Base-by-base conservation (phyloP, 1,140 invertebrate species). In the Helicoverpa armigera region DNA sequence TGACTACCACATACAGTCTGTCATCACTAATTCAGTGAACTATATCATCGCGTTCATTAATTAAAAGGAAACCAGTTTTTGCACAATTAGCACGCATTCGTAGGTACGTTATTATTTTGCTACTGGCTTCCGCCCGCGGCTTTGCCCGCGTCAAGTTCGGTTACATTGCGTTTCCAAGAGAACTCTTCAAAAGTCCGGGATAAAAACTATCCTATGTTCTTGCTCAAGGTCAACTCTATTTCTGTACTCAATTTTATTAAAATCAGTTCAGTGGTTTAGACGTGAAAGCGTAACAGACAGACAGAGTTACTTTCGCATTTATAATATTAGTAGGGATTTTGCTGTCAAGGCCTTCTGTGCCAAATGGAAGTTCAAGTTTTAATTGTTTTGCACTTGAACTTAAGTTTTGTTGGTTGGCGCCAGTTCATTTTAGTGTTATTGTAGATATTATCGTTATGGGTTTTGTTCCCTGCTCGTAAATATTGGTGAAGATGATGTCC, bases 311-410 rank as follows among this genome's bases (percentile, higher is more conserved):
- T 23, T 23, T 23, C 23, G 23, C 23, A 2, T 23, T 23, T 23
- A 23, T 23, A 23, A 23, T 23, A 23, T n/a, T 23, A 23, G 23
- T 23, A 23, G 23, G 23, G 23, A 23, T 23, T 65, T 65, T 16
- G 35, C 18, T 50, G 43, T 67, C 43, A 50, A 67, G 63, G 63
- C 63, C 16, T 50, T n/a, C 23, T 18, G 10, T 16, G 9, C n/a
- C 18, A 69, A 69, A 23, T 69, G 12, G n/a, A 16, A n/a, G 43
- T 50, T 43, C 50, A 23, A 5, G 7, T 12, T 48, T 69, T 50
- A 69, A 69, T 69, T 69, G 65, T 48, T 50, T 23, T 50, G 65
- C 12, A 23, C 65, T 69, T 69, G 65, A 69, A 69, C 43, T 69
- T 50, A 16, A 11, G 43, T 16, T 50, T 3, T 69, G 43, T 12